These are phyloP conservation scores for Enteromius thamalakanensis DNA, from an alignment of 2,797 vertebrate genomes.

Conservation along the genomic window DNA sequence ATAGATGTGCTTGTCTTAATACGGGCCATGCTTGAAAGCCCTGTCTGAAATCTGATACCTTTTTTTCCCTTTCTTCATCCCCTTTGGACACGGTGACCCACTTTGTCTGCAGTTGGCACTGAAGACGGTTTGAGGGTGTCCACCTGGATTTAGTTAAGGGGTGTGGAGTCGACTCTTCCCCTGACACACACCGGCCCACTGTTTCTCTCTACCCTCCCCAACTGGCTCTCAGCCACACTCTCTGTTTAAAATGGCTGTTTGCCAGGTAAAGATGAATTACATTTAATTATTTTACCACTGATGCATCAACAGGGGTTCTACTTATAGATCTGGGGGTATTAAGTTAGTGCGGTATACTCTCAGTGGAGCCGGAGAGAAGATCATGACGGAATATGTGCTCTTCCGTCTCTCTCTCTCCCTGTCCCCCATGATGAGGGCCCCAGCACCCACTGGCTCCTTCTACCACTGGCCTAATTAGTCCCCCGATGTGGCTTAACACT, in stretches of 20 bases:
- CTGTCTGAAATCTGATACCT: slow-evolving; percentile 37
- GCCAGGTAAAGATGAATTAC: slow-evolving; percentile 64
- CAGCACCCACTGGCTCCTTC: slow-evolving; percentile 69
- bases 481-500: slow-evolving; percentile 72
- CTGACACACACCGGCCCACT: slow-evolving; percentile 54
- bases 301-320: slow-evolving; percentile 63
- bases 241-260: slow-evolving; percentile 69
- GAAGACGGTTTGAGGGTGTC: slow-evolving; percentile 62
- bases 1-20: slow-evolving; percentile 48
- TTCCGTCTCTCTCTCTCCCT: slow-evolving; percentile 58
- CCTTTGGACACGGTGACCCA: slow-evolving; percentile 67
- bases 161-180: slow-evolving; percentile 63
- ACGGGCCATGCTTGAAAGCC: slow-evolving; percentile 27
- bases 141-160: slow-evolving; percentile 73
- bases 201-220: slow-evolving; percentile 52
- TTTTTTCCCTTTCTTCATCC: slow-evolving; percentile 22
- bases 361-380: slow-evolving; percentile 56
- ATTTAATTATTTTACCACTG: slow-evolving; percentile 64
- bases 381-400: slow-evolving; percentile 57
- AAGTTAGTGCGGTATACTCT: slow-evolving; percentile 65
- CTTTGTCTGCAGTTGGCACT: slow-evolving; percentile 63
- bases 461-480: slow-evolving; percentile 83
- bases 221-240: slow-evolving; percentile 47
- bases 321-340: slow-evolving; percentile 66
- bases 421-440: slow-evolving; percentile 67